Evolutionary conservation across 2,113 vertebrate genomes (phyloP).

Genomic region (Anolis carolinensis): DNA sequence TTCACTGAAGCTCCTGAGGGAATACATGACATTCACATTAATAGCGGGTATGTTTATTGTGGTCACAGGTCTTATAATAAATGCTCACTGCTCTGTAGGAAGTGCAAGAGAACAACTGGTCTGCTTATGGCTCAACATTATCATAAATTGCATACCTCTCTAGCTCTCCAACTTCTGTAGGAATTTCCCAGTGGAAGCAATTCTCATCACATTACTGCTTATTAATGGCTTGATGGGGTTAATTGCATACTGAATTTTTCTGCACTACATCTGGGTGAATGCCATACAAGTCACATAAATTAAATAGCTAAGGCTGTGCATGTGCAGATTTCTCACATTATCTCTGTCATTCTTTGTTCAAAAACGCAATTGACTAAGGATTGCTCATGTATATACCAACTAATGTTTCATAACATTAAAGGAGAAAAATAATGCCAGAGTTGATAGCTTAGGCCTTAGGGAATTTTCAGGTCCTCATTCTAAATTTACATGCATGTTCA

Average conservation of each 20-base stretch:
- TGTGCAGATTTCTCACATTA: background rate
- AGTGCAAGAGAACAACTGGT: background rate
- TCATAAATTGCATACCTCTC: background rate
- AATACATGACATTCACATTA: constrained; percentile 38
- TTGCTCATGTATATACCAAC: background rate
- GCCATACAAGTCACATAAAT: background rate
- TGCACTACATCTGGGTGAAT: background rate
- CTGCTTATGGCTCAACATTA: constrained; percentile 17
- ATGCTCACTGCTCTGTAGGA: constrained; percentile 31
- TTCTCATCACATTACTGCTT: background rate
- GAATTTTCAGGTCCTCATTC: background rate
- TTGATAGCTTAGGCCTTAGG: background rate
- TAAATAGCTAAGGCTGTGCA: background rate
- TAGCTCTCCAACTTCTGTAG: constrained; percentile 1
- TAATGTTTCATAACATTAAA: background rate
- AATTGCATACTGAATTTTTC: constrained; percentile 11
- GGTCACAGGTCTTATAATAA: constrained; percentile 26
- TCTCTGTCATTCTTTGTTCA: background rate
- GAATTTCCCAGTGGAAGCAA: background rate
- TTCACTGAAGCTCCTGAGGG: constrained; percentile 11
- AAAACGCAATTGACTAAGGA: background rate
- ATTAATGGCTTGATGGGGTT: constrained; percentile 6
- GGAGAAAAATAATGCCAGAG: background rate
- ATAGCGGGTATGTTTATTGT: constrained; percentile 6
- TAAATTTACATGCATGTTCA: background rate